phyloP scores from a whole-genome alignment of 2,797 vertebrate genomes.

The Anolis apletophallus region DNA sequence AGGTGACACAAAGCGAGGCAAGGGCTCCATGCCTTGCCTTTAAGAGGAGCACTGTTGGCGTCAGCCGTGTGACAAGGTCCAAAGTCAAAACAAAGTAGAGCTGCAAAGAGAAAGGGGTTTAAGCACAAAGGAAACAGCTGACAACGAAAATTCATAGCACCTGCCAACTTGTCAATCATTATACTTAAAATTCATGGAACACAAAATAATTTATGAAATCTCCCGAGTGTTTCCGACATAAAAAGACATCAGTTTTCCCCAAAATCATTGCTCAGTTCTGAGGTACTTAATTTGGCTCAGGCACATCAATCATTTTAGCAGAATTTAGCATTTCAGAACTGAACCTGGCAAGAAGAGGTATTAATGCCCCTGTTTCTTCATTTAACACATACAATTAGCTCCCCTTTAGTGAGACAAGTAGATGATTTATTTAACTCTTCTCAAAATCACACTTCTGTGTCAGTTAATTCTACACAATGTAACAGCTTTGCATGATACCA shows the following conservation, averaged over 20 bases:
- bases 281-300: conserved; percentile 9
- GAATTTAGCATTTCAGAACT: neutral
- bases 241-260: conserved; percentile 16
- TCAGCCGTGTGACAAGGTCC: no score
- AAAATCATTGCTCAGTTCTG: conserved; percentile 5
- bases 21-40: no score
- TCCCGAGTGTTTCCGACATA: conserved; percentile 21
- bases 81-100: conserved; percentile 8
- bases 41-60: no score
- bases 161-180: conserved; percentile 25
- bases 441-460: neutral
- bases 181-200: conserved; percentile 26
- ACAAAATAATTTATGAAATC: conserved; percentile 40
- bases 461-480: neutral
- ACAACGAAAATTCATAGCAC: conserved; percentile 16
- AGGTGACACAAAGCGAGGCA: no score
- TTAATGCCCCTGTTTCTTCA: neutral
- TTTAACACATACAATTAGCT: neutral
- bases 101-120: neutral
- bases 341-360: neutral
- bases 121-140: conserved; percentile 1
- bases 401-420: neutral
- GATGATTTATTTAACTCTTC: neutral
- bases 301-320: conserved; percentile 20
- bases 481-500: neutral